Evolutionary conservation across 2,113 vertebrate species (phyloP).

Genomic region (Empidonax alnorum): DNA sequence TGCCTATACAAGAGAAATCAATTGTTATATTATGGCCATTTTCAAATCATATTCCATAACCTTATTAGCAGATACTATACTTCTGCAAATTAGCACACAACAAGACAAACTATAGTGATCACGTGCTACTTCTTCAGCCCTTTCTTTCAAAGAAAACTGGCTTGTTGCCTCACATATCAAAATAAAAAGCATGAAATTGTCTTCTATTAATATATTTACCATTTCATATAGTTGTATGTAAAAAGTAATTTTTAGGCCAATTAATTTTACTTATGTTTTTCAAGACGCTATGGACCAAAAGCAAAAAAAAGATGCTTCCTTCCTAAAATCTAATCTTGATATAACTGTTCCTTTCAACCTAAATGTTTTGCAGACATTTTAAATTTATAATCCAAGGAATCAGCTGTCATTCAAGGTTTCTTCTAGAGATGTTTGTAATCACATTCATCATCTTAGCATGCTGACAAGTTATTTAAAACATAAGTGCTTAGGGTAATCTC

Average conservation of each 20-base stretch:
- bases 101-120: neutral
- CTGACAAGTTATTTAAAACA: slow-evolving; percentile 68
- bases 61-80: neutral
- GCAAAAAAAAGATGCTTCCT: neutral
- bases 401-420: slow-evolving; percentile 36
- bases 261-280: neutral
- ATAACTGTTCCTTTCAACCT: slow-evolving; percentile 26
- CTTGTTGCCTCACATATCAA: neutral
- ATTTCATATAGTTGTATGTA: neutral
- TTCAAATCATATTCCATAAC: neutral
- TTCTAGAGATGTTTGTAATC: slow-evolving; percentile 53
- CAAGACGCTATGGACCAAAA: neutral
- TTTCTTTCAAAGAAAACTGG: neutral
- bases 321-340: slow-evolving; percentile 39
- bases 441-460: slow-evolving; percentile 56
- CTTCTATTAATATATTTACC: neutral
- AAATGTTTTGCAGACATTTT: slow-evolving; percentile 53
- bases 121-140: neutral
- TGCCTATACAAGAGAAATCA: neutral
- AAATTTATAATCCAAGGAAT: slow-evolving; percentile 61
- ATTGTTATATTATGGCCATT: neutral
- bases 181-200: neutral
- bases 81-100: neutral
- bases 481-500: slow-evolving; percentile 71
- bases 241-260: neutral